These are phyloP conservation scores for Eubasilissa splendida DNA, from an alignment of 2,888 invertebrate species.

Conservation along the genomic window DNA sequence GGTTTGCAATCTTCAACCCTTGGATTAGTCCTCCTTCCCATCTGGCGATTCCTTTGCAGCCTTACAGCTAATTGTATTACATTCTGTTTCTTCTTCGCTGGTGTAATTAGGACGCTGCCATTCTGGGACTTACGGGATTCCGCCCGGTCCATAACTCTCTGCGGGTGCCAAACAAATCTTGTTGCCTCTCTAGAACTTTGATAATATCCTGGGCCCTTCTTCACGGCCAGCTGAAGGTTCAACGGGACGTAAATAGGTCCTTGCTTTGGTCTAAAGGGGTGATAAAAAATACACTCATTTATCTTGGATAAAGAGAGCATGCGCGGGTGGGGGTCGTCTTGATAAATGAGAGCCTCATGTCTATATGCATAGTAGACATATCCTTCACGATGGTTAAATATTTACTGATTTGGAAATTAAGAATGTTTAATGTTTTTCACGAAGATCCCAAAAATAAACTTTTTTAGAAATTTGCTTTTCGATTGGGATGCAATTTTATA, in stretches of 20 bases:
- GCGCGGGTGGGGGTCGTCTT: background rate
- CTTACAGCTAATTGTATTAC: slow-evolving; percentile 57
- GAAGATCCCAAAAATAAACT: background rate
- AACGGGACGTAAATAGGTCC: slow-evolving; percentile 15
- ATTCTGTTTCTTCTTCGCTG: slow-evolving; percentile 47
- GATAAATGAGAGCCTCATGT: slow-evolving; percentile 16
- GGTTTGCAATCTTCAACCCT: no score
- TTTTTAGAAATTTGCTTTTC: background rate
- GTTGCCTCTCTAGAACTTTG: slow-evolving; percentile 46
- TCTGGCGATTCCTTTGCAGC: slow-evolving; percentile 43
- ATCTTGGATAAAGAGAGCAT: slow-evolving; percentile 16
- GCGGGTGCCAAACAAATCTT: slow-evolving; percentile 56
- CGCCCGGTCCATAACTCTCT: slow-evolving; percentile 53
- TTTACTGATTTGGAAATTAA: background rate
- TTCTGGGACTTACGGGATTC: slow-evolving; percentile 41
- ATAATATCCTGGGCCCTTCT: slow-evolving; percentile 39
- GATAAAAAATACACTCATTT: slow-evolving; percentile 19
- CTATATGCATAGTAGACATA: background rate
- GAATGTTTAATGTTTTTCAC: background rate
- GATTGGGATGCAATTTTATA: no score
- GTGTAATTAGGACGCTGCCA: slow-evolving; percentile 53
- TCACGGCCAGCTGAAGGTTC: background rate
- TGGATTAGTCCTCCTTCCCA: slow-evolving; percentile 6
- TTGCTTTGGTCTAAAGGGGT: slow-evolving; percentile 20
- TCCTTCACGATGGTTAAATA: background rate